Evolutionary conservation across 2,797 vertebrate genomes (phyloP).

Genomic region (Argentina silus): DNA sequence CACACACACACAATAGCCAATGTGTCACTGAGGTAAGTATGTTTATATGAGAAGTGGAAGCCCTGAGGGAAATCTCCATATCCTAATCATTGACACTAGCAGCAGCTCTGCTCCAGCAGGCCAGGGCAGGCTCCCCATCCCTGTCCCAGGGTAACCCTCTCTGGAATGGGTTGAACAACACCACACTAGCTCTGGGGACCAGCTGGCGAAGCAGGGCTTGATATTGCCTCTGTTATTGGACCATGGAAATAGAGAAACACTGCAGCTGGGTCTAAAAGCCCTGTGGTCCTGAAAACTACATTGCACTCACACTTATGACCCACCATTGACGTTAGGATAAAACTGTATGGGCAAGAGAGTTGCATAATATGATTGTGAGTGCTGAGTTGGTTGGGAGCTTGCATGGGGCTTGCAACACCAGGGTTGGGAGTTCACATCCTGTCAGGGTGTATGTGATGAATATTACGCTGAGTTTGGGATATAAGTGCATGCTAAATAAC

Average conservation of each 20-base stretch:
- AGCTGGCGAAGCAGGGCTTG: slow-evolving; percentile 60
- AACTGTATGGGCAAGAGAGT: slow-evolving; percentile 26
- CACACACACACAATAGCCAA: not conserved
- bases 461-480: too few species aligned
- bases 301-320: slow-evolving; percentile 60
- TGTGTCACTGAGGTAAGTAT: too few species aligned
- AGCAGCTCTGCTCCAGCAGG: slow-evolving; percentile 29
- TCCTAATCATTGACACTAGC: slow-evolving; percentile 47
- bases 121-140: slow-evolving; percentile 31
- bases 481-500: too few species aligned
- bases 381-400: slow-evolving; percentile 24
- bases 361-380: slow-evolving; percentile 24
- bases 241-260: slow-evolving; percentile 62
- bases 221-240: slow-evolving; percentile 62
- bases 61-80: slow-evolving; percentile 47
- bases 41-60: too few species aligned
- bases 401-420: not conserved
- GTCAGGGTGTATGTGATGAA: too few species aligned
- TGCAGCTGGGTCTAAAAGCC: slow-evolving; percentile 64
- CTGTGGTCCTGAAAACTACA: slow-evolving; percentile 63
- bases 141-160: slow-evolving; percentile 41
- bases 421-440: too few species aligned
- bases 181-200: slow-evolving; percentile 48
- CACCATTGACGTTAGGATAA: slow-evolving; percentile 58
- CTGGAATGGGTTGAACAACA: slow-evolving; percentile 5